Percentiles rank a stretch among this genome's conserved stretches.
Evolutionary conservation across 2,797 vertebrate genomes (phyloP).

Genomic region (Hybognathus amarus): DNA sequence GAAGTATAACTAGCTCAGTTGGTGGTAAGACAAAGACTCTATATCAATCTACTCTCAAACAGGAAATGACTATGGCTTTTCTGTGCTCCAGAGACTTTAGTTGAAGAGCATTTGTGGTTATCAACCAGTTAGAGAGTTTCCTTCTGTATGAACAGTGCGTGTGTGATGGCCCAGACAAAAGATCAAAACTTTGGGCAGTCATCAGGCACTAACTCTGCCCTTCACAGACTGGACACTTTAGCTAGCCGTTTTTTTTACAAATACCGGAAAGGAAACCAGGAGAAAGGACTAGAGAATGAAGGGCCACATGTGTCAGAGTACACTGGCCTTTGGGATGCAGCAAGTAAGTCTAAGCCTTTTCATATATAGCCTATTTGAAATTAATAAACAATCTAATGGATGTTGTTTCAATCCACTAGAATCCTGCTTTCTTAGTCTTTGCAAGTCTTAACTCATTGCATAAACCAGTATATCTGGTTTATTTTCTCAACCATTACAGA

Average conservation of each 20-base stretch:
- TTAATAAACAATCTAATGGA: neutral
- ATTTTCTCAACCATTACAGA: neutral
- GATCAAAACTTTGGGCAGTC: constrained; percentile 75
- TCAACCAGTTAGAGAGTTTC: constrained; percentile 56
- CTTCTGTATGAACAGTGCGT: constrained; percentile 38
- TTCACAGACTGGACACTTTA: constrained; percentile 85
- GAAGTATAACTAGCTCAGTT: constrained; percentile 70
- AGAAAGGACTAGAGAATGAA: constrained; percentile 83
- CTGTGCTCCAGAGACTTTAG: constrained; percentile 49
- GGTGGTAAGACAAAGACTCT: constrained; percentile 74
- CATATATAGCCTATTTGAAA: neutral
- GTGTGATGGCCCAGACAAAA: constrained; percentile 86
- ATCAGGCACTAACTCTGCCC: constrained; percentile 74
- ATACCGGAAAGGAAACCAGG: constrained; percentile 82
- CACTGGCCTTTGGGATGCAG: constrained; percentile 85
- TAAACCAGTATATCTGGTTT: neutral
- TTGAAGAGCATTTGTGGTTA: constrained; percentile 59
- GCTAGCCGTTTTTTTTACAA: constrained; percentile 89
- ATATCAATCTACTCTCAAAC: constrained; percentile 72
- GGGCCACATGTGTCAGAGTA: constrained; percentile 83
- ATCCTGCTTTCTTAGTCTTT: neutral
- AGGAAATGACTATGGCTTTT: constrained; percentile 85
- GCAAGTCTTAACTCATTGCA: neutral
- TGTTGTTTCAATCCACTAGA: neutral
- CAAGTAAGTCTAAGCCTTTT: constrained; percentile 84